phyloP scores from a whole-genome alignment of 2,888 invertebrate species.

The Drosophila nr. fundita region DNA sequence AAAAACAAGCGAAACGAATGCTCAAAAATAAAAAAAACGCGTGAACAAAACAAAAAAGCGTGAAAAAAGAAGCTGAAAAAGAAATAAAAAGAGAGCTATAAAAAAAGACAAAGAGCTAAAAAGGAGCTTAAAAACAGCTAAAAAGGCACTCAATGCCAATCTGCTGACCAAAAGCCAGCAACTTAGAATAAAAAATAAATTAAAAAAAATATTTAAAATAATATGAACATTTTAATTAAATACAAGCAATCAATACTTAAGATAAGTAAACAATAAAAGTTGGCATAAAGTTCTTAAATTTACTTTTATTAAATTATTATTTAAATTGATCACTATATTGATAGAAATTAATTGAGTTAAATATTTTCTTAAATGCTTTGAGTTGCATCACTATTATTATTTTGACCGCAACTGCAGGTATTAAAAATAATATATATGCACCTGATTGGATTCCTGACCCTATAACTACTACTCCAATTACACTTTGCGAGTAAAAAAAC shows the following conservation, averaged over 20 bases:
- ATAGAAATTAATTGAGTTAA: not conserved
- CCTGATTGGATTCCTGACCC: constrained; percentile 15
- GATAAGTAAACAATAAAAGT: no score
- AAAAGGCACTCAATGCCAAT: constrained; percentile 29
- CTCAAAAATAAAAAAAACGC: constrained; percentile 28
- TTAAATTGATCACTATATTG: no score
- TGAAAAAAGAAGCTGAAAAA: constrained; percentile 24
- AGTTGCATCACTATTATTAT: not conserved
- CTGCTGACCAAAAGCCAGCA: constrained; percentile 7
- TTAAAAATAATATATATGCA: not conserved
- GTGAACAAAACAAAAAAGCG: constrained; percentile 42
- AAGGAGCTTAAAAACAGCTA: constrained; percentile 34
- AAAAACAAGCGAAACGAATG: constrained; percentile 30
- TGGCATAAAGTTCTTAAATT: no score
- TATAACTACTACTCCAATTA: constrained; percentile 66
- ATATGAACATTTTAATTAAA: not conserved
- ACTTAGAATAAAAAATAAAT: constrained; percentile 41
- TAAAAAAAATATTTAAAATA: not conserved
- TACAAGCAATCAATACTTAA: not conserved
- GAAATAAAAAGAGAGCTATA: not conserved
- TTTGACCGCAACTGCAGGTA: not conserved
- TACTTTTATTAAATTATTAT: no score
- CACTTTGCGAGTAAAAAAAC: constrained; percentile 29
- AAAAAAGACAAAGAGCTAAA: constrained; percentile 27
- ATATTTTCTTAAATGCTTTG: not conserved